Evolutionary conservation across 2,888 invertebrate genomes (phyloP).

Genomic region (Ceraclea dissimilis): DNA sequence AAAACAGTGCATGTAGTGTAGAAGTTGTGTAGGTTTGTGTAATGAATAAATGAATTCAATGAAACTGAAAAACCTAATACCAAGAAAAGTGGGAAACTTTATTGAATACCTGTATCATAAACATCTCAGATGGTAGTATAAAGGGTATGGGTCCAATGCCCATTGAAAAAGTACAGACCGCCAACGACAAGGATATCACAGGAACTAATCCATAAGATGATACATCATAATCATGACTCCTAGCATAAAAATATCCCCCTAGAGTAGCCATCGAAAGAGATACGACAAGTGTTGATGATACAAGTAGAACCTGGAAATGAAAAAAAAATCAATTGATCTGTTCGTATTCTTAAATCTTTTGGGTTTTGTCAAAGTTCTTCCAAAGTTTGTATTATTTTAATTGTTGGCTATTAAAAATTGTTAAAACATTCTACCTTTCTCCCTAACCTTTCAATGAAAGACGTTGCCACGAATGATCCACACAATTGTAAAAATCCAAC

Average conservation of each 20-base stretch:
- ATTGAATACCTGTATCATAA: slow-evolving; percentile 22
- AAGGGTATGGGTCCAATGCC: slow-evolving; percentile 21
- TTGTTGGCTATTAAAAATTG: too few species aligned
- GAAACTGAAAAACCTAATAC: too few species aligned
- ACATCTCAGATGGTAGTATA: slow-evolving; percentile 20
- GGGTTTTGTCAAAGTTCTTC: too few species aligned
- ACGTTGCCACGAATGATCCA: not conserved
- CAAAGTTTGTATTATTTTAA: too few species aligned
- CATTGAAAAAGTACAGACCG: slow-evolving; percentile 17
- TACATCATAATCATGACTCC: slow-evolving; percentile 12
- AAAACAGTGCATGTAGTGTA: too few species aligned
- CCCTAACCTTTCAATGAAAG: slow-evolving; percentile 8
- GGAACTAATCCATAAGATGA: slow-evolving; percentile 17
- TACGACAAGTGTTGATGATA: slow-evolving; percentile 10
- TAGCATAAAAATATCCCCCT: slow-evolving; percentile 16
- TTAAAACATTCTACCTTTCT: slow-evolving; percentile 8
- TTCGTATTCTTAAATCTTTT: not conserved
- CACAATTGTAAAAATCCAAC: slow-evolving; percentile 3
- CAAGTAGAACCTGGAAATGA: slow-evolving; percentile 16
- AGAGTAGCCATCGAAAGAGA: slow-evolving; percentile 11
- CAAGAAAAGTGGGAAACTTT: too few species aligned
- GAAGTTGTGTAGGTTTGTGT: too few species aligned
- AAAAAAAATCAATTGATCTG: not conserved
- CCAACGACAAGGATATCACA: slow-evolving; percentile 14
- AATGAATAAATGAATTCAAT: too few species aligned